Conservation (phyloP, 2,113 vertebrate species). For the Falco punctatus region DNA sequence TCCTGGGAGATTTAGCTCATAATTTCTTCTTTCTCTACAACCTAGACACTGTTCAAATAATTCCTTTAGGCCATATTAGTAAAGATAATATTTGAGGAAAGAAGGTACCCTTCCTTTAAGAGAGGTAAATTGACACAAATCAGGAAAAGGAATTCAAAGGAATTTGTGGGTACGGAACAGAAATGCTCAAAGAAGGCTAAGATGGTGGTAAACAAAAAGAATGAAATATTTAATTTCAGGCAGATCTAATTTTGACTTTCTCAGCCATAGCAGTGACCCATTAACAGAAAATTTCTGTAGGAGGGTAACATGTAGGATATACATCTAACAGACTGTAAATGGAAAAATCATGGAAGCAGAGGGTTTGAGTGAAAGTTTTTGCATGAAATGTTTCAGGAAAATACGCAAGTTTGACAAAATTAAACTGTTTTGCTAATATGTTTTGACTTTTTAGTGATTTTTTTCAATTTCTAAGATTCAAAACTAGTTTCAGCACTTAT, state of each 20-base stretch:
- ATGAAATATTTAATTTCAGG: neutral
- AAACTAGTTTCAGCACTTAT: neutral
- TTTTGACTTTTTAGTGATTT: neutral
- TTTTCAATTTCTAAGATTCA: neutral
- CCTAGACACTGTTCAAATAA: neutral
- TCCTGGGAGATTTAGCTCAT: neutral
- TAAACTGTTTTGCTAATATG: neutral
- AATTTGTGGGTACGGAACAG: neutral
- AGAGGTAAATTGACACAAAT: neutral
- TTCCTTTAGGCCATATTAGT: neutral
- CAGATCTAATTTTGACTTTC: neutral
- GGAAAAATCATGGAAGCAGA: neutral
- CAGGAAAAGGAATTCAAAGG: neutral
- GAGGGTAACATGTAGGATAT: neutral
- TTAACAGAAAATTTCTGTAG: neutral
- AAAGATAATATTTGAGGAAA: neutral
- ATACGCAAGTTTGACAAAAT: neutral
- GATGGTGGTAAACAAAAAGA: neutral
- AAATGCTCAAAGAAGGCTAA: neutral
- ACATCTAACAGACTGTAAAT: neutral
- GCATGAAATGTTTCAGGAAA: neutral
- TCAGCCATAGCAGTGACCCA: neutral
- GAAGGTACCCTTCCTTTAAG: neutral
- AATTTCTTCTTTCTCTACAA: neutral
- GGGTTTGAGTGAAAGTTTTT: neutral